Percentiles rank a stretch among this genome's conserved stretches.
phyloP scores from a whole-genome alignment of 2,113 vertebrate species.

The Dipodomys stephensi region DNA sequence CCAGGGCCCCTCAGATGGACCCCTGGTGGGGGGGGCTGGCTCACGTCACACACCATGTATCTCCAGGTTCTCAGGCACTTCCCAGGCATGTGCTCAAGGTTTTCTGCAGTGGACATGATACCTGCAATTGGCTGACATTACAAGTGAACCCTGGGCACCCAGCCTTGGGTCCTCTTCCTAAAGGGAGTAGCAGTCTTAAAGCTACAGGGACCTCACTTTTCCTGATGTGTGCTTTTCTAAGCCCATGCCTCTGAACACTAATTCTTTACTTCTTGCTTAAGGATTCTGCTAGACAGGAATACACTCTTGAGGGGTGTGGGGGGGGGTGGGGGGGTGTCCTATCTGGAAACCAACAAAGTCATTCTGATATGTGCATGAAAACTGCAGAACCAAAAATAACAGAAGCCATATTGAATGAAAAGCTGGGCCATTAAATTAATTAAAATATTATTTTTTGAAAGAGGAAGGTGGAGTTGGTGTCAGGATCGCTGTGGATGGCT shows the following conservation, averaged over 20 bases:
- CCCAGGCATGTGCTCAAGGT: rapidly evolving
- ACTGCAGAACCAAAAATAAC: background rate
- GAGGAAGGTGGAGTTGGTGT: rapidly evolving
- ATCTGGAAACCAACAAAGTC: background rate
- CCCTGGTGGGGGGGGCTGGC: background rate
- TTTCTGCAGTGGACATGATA: background rate
- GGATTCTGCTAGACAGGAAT: rapidly evolving
- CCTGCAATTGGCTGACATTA: background rate
- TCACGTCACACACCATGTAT: background rate
- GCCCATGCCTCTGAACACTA: background rate
- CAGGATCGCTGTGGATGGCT: too few species aligned
- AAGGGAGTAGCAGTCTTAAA: background rate
- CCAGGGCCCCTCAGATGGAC: background rate
- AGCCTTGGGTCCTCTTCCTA: background rate
- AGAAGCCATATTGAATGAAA: background rate
- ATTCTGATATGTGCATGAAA: background rate
- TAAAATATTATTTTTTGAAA: too few species aligned
- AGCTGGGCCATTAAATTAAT: too few species aligned
- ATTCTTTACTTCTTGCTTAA: background rate
- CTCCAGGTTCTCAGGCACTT: background rate
- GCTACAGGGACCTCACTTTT: rapidly evolving
- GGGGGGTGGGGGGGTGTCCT: too few species aligned
- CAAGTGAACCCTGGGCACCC: background rate
- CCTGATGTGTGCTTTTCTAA: background rate
- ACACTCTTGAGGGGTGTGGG: background rate